These are phyloP conservation scores for Petaurus breviceps DNA, from an alignment of 2,113 vertebrate species.

Conservation along the genomic window DNA sequence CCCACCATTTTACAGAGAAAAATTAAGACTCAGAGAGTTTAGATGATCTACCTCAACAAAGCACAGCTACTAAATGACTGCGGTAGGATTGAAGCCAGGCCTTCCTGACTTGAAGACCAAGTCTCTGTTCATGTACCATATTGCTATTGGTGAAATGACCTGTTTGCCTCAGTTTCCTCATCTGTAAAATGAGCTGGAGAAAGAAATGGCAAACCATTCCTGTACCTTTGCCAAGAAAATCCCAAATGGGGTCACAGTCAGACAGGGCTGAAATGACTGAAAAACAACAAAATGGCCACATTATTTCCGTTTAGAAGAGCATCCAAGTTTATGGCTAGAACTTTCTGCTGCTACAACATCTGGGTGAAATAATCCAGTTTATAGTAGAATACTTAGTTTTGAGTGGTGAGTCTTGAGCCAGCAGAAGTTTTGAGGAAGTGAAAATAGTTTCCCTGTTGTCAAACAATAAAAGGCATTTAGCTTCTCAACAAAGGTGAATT, in stretches of 20 bases:
- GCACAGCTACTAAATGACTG: neutral
- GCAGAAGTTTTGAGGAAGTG: neutral
- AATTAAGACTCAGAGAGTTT: neutral
- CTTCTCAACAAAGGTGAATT: neutral
- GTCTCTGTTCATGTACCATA: neutral
- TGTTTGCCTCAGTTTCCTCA: neutral
- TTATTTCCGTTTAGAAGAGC: neutral
- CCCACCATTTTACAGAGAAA: neutral
- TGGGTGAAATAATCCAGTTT: neutral
- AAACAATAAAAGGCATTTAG: neutral
- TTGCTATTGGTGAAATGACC: neutral
- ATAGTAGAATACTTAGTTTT: neutral
- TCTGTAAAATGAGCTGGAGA: neutral
- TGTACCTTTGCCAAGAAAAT: neutral
- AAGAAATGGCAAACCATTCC: neutral
- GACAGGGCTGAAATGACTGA: neutral
- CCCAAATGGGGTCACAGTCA: neutral
- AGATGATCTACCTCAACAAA: neutral
- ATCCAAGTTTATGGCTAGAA: neutral
- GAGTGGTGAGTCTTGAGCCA: neutral
- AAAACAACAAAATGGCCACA: neutral
- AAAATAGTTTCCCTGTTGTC: neutral
- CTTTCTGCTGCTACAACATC: neutral
- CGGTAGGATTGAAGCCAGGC: neutral
- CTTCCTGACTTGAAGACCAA: too few species aligned